Conservation (phyloP, 1,140 invertebrate species). For the Aporrectodea caliginosa region DNA sequence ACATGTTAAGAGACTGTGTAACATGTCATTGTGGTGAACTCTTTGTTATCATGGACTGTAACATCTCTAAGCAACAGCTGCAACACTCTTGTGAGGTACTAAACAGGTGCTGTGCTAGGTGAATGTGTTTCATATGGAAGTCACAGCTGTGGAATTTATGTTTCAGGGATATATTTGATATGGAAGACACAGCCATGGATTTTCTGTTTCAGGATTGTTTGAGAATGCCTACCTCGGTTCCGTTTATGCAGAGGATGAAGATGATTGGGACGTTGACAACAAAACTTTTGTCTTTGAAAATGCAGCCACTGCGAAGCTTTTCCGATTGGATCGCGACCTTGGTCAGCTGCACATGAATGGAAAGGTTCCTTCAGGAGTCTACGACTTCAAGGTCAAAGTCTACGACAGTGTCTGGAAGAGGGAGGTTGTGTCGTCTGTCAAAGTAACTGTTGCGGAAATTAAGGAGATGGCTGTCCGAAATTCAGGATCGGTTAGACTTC, state of each 20-base stretch:
- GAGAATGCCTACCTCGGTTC: conserved; percentile 66
- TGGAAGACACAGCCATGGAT: no score
- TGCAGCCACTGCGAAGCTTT: background rate
- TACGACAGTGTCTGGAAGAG: conserved; percentile 80
- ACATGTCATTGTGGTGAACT: no score
- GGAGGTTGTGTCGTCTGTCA: conserved; percentile 86
- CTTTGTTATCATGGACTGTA: no score
- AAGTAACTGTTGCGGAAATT: conserved; percentile 86
- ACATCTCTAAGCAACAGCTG: no score
- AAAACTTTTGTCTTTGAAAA: conserved; percentile 70
- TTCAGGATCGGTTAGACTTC: conserved; percentile 86
- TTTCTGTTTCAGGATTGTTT: background rate
- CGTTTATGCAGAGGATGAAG: conserved; percentile 92
- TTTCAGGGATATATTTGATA: no score
- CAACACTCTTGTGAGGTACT: no score
- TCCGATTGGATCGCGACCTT: conserved; percentile 73
- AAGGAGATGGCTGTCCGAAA: conserved; percentile 91
- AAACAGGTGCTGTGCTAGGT: no score
- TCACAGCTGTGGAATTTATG: no score
- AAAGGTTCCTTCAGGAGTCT: conserved; percentile 78
- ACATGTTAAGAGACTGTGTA: no score
- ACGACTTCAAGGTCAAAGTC: conserved; percentile 83
- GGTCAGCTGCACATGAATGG: conserved; percentile 93
- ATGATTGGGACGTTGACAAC: conserved; percentile 95
- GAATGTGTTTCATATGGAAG: no score